phyloP scores from a whole-genome alignment of 2,797 vertebrate species.

The Melopsittacus undulatus region DNA sequence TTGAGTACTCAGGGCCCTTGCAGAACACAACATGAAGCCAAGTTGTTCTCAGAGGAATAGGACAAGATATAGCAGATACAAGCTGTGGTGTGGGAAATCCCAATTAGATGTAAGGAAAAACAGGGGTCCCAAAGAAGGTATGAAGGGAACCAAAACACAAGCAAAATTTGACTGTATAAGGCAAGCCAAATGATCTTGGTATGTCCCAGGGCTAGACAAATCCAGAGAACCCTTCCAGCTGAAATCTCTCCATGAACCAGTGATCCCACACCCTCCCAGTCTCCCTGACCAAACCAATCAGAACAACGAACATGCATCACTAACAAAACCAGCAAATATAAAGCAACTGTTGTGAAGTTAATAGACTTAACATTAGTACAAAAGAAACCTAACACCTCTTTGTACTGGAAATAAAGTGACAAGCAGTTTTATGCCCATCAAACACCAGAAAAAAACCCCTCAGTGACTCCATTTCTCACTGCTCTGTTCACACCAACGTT shows the following conservation, averaged over 20 bases:
- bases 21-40: neutral
- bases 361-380: rapidly evolving
- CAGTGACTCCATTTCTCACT: neutral
- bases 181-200: neutral
- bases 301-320: rapidly evolving
- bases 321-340: neutral
- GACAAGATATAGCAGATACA: neutral
- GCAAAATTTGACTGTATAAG: neutral
- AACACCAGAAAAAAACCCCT: neutral
- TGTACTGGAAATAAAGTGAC: neutral
- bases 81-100: neutral
- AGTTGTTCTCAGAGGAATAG: neutral
- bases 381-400: neutral
- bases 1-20: neutral
- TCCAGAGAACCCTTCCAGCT: neutral
- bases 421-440: neutral
- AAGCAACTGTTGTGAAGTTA: neutral
- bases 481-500: neutral
- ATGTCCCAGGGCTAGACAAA: neutral
- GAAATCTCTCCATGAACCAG: neutral
- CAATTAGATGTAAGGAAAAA: neutral
- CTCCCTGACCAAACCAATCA: neutral
- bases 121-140: neutral
- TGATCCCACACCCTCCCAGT: neutral
- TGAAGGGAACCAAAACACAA: neutral